Percentiles rank a stretch among this genome's conserved stretches.
phyloP scores from a whole-genome alignment of 2,888 invertebrate genomes.

The Papilio demoleus region DNA sequence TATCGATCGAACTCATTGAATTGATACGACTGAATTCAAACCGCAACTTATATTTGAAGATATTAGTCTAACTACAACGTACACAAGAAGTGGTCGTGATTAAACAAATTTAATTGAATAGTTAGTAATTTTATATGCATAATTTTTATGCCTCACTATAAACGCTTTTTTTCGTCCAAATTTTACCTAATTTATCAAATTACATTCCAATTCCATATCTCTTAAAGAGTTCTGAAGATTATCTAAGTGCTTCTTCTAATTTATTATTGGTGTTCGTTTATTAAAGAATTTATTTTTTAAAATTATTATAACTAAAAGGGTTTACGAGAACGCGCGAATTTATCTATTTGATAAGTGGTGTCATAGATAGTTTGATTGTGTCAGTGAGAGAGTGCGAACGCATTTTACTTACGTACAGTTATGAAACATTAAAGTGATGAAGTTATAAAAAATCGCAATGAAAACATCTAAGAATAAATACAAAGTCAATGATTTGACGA shows the following conservation, averaged over 20 bases:
- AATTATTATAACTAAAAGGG: slow-evolving; percentile 16
- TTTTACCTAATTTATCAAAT: too few species aligned
- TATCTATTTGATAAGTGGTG: slow-evolving; percentile 40
- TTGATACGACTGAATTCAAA: background rate
- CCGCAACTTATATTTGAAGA: slow-evolving; percentile 46
- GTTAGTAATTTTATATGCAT: too few species aligned
- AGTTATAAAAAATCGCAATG: slow-evolving; percentile 19
- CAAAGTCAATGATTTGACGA: slow-evolving; percentile 46
- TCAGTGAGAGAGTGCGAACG: slow-evolving; percentile 34
- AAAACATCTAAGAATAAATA: slow-evolving; percentile 45
- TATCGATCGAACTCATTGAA: background rate
- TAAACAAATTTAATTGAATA: slow-evolving; percentile 38
- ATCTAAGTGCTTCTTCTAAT: too few species aligned
- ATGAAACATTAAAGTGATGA: slow-evolving; percentile 16
- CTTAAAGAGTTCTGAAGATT: too few species aligned
- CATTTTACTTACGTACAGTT: slow-evolving; percentile 1
- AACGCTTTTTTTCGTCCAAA: too few species aligned
- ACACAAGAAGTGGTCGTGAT: slow-evolving; percentile 60
- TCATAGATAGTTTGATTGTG: slow-evolving; percentile 40
- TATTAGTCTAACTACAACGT: slow-evolving; percentile 56
- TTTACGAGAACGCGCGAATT: slow-evolving; percentile 23
- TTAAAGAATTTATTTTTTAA: too few species aligned
- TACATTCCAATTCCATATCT: too few species aligned
- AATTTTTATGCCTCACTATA: too few species aligned
- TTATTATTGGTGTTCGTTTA: too few species aligned